Evolutionary conservation across 2,888 invertebrate species (phyloP), one percentile per base, ranked within the genome.

Genomic region (Drosophila macrospina): DNA sequence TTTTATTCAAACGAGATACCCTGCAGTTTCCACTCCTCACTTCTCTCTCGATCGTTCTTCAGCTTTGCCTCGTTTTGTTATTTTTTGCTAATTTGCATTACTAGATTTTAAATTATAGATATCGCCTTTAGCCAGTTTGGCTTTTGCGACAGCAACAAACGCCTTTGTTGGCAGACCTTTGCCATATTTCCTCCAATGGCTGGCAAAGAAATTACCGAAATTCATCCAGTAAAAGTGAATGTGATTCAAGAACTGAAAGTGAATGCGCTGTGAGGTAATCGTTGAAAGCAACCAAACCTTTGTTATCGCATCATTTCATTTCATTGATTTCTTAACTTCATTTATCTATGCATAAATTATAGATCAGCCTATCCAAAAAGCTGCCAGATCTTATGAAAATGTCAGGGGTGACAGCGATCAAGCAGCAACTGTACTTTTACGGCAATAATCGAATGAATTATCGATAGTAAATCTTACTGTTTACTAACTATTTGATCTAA

Each of bases 41-140:
- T 4, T 30, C 10, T 30, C 10, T 20, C 15, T 4, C 37, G 8
- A 15, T 26, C n/a, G 24, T 59, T 59, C 48, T 59, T 39, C 42
- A 44, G 48, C 54, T 26, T 60, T 8, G 30, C 42, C 52, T 59
- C 37, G 37, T 52, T 62, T 62, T 69, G 39, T 36, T 32, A n/a
- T 52, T 37, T 55, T 37, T 48, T 57, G 13, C 74, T 72, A 56
- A 83, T 83, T 83, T 85, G 79, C 83, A 83, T 87, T 76, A 70
- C 71, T 76, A 72, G 83, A 84, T 86, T 73, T 85, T 55, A n/a
- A 50, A 68, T 60, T 65, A 59, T 56, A 69, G 80, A 83, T 69
- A 59, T 20, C 30, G 5, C 26, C 24, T 34, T 51, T 41, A 32
- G 62, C 61, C n/a, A 10, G 45, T 24, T 56, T 62, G 50, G 16